These are phyloP conservation scores for Agriopis aurantiaria DNA, from an alignment of 2,888 invertebrate genomes.

Conservation along the genomic window DNA sequence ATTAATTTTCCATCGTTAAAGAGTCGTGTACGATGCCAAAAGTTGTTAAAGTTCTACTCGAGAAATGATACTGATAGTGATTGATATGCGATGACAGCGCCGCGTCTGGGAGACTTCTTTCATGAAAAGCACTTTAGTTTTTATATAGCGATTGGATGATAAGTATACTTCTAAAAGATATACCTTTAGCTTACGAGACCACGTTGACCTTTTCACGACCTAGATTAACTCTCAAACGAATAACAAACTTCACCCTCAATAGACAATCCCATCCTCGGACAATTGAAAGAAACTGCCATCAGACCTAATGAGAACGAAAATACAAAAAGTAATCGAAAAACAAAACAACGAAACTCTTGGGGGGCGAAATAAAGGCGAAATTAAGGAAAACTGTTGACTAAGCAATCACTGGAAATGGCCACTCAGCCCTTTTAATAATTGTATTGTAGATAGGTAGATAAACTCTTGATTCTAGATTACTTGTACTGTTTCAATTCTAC, in stretches of 20 bases:
- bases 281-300: slow-evolving; percentile 34
- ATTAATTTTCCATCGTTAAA: too few relatives aligned
- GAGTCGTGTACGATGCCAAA: too few relatives aligned
- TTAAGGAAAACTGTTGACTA: slow-evolving; percentile 47
- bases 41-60: too few relatives aligned
- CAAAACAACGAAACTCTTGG: slow-evolving; percentile 25
- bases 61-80: too few relatives aligned
- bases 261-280: slow-evolving; percentile 29
- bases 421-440: slow-evolving; percentile 37
- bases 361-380: slow-evolving; percentile 11
- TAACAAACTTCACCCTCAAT: slow-evolving; percentile 20
- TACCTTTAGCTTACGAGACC: background rate
- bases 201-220: background rate
- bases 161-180: too few relatives aligned
- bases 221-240: slow-evolving; percentile 17
- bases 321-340: slow-evolving; percentile 40
- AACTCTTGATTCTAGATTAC: too few relatives aligned
- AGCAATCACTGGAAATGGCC: slow-evolving; percentile 37
- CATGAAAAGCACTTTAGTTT: too few relatives aligned
- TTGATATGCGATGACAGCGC: too few relatives aligned
- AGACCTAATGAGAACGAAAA: slow-evolving; percentile 32
- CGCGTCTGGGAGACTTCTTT: too few relatives aligned
- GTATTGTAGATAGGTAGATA: slow-evolving; percentile 6
- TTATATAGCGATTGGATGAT: too few relatives aligned
- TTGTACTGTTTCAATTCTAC: background rate